These are phyloP conservation scores for Agrochola lychnidis DNA, from an alignment of 2,888 invertebrate genomes.

Conservation along the genomic window DNA sequence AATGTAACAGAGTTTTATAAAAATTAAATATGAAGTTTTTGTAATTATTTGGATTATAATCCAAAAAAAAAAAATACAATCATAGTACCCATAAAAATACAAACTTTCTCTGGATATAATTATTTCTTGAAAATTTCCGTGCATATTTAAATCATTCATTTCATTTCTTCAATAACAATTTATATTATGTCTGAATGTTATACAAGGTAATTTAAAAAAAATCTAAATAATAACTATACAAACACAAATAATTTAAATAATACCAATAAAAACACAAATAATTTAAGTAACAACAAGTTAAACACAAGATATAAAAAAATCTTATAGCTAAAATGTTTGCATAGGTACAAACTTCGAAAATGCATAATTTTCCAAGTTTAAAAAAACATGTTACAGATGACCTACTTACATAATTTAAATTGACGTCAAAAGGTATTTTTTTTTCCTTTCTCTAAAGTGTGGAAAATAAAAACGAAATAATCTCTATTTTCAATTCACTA, in stretches of 20 bases:
- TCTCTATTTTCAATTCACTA: constrained; percentile 4
- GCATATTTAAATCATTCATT: too few species aligned
- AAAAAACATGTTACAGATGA: neutral
- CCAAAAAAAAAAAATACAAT: neutral
- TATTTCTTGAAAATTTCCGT: neutral
- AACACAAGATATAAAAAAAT: too few species aligned
- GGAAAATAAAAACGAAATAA: too few species aligned
- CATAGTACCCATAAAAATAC: neutral
- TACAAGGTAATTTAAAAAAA: too few species aligned
- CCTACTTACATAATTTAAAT: neutral
- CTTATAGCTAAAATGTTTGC: neutral
- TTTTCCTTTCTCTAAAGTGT: too few species aligned
- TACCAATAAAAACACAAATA: too few species aligned
- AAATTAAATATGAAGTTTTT: neutral
- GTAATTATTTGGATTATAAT: neutral
- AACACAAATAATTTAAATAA: too few species aligned
- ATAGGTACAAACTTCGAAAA: neutral
- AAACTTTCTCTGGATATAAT: neutral
- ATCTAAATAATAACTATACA: too few species aligned
- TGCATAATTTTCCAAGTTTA: too few species aligned
- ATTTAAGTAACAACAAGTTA: too few species aligned
- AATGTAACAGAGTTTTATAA: neutral
- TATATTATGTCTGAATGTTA: too few species aligned
- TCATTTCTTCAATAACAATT: too few species aligned
- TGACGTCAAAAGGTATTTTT: neutral